These are phyloP conservation scores for Conopomorpha cramerella DNA, from an alignment of 1,140 invertebrate genomes.

Conservation along the genomic window DNA sequence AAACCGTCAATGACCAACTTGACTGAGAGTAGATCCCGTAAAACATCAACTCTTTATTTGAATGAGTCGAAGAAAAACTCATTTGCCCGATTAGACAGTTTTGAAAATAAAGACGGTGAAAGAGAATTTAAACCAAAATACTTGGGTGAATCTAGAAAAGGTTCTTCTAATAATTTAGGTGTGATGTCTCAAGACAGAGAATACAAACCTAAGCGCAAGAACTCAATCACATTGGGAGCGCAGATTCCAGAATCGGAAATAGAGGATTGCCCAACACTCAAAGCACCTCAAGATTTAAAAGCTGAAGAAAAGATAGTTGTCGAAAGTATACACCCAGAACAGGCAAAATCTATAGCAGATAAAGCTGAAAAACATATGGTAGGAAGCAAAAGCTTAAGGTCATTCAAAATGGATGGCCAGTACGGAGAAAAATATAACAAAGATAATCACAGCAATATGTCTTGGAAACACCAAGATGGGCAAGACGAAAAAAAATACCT, in stretches of 20 bases:
- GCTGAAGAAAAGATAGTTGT: slow-evolving; percentile 51
- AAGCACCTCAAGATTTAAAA: slow-evolving; percentile 54
- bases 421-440: slow-evolving; percentile 43
- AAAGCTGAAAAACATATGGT: slow-evolving; percentile 38
- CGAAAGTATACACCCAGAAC: slow-evolving; percentile 37
- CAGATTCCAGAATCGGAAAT: slow-evolving; percentile 54
- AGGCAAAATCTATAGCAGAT: slow-evolving; percentile 36
- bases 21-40: slow-evolving; percentile 39
- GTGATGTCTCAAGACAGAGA: background rate
- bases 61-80: slow-evolving; percentile 55
- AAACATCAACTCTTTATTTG: slow-evolving; percentile 45
- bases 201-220: slow-evolving; percentile 45
- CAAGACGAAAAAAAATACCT: slow-evolving; percentile 41
- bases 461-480: slow-evolving; percentile 36
- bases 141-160: slow-evolving; percentile 1
- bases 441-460: slow-evolving; percentile 45
- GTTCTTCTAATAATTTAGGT: background rate
- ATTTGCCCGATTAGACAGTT: slow-evolving; percentile 30
- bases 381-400: slow-evolving; percentile 37
- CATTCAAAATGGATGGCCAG: slow-evolving; percentile 43
- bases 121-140: background rate
- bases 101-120: too few relatives aligned
- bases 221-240: slow-evolving; percentile 34
- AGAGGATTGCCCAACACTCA: slow-evolving; percentile 51
- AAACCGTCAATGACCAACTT: slow-evolving; percentile 52